phyloP scores from a whole-genome alignment of 2,888 invertebrate species.

The Itoplectis maculator region DNA sequence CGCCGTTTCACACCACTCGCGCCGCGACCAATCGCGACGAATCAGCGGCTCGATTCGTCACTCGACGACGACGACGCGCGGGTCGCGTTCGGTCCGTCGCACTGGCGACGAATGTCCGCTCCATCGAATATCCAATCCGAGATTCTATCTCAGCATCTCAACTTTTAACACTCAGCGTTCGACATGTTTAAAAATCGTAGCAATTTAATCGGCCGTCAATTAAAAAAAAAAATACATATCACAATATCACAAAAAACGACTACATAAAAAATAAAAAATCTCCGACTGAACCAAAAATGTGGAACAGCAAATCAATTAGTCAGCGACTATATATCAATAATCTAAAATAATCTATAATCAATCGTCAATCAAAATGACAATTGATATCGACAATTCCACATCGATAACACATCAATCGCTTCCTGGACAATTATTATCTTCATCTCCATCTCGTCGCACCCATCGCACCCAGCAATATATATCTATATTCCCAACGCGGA shows the following conservation, averaged over 20 bases:
- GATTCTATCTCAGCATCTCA: background rate
- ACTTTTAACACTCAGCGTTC: too few species aligned
- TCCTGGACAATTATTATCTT: conserved; percentile 2
- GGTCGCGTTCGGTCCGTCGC: too few species aligned
- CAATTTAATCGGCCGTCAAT: too few species aligned
- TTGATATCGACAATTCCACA: background rate
- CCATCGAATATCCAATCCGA: background rate
- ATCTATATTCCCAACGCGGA: background rate
- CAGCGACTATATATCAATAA: too few species aligned
- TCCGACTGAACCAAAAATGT: too few species aligned
- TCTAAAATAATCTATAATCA: too few species aligned
- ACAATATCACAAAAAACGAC: too few species aligned
- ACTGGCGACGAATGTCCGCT: background rate
- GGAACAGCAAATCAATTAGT: too few species aligned
- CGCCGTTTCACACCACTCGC: conserved; percentile 78
- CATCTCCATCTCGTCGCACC: background rate
- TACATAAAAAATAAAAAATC: too few species aligned
- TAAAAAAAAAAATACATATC: too few species aligned
- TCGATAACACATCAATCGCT: background rate
- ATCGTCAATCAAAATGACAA: too few species aligned
- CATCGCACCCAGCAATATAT: conserved; percentile 7
- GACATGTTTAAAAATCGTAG: too few species aligned
- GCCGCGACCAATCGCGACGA: conserved; percentile 78
- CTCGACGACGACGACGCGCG: conserved; percentile 69
- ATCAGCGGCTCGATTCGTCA: conserved; percentile 81